Evolutionary conservation across 1,140 invertebrate species (phyloP).

Genomic region (Drosophila littoralis): DNA sequence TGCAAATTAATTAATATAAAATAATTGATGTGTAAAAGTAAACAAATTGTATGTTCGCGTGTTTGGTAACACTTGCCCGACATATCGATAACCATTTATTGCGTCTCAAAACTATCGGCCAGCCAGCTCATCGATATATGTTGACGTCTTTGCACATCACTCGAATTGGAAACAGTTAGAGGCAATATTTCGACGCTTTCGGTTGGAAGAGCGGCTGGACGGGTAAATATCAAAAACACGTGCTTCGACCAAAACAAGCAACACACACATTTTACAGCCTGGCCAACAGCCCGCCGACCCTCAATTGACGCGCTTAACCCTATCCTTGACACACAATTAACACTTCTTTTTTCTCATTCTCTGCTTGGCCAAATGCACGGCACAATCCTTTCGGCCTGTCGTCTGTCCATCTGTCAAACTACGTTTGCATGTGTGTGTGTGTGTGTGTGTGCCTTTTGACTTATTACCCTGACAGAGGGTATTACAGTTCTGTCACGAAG

Average conservation of each 20-base stretch:
- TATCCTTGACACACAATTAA: neutral
- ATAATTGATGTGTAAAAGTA: no score
- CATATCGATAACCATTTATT: neutral
- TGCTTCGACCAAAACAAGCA: slow-evolving; percentile 10
- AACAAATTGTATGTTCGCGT: neutral
- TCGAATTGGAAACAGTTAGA: slow-evolving; percentile 8
- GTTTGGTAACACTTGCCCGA: neutral
- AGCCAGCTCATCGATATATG: neutral
- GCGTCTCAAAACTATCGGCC: no score
- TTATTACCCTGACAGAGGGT: no score
- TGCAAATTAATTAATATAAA: no score
- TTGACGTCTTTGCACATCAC: neutral
- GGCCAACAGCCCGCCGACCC: neutral
- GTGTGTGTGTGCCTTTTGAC: no score
- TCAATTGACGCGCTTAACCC: slow-evolving; percentile 11
- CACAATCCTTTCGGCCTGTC: no score
- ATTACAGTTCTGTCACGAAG: no score
- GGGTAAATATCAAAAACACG: slow-evolving; percentile 43
- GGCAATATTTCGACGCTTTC: slow-evolving; percentile 30
- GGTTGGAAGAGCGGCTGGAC: slow-evolving; percentile 32
- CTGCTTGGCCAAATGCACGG: no score
- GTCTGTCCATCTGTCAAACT: no score
- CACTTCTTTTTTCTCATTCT: neutral
- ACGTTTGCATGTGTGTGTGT: no score
- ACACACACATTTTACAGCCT: neutral